These are phyloP conservation scores for Corticium candelabrum DNA, from an alignment of 37 sponge, comb jelly and placozoan species.

Conservation along the genomic window DNA sequence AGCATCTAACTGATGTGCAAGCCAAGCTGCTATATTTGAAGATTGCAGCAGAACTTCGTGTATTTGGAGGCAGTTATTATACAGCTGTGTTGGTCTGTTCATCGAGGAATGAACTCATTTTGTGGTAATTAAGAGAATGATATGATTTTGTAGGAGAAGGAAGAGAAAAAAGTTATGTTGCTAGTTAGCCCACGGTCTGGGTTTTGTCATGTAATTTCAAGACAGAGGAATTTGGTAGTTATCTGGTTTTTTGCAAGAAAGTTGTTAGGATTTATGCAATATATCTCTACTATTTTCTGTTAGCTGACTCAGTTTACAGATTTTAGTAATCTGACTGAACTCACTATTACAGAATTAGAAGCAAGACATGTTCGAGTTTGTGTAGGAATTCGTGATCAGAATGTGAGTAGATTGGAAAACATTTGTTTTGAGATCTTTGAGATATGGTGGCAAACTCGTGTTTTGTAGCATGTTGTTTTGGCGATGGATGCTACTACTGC, in stretches of 20 bases:
- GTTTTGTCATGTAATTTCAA: not conserved
- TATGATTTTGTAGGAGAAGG: not conserved
- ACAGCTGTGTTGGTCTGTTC: not conserved
- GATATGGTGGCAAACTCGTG: no score
- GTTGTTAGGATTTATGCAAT: not conserved
- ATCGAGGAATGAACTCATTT: no score
- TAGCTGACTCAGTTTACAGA: not conserved
- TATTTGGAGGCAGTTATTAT: not conserved
- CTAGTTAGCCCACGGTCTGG: not conserved
- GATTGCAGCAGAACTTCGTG: not conserved
- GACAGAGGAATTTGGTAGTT: not conserved
- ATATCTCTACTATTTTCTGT: not conserved
- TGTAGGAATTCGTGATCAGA: not conserved
- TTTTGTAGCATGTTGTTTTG: not conserved
- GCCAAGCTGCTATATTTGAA: not conserved
- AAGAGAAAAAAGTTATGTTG: not conserved
- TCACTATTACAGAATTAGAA: not conserved
- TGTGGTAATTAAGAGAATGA: no score
- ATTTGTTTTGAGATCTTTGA: no score
- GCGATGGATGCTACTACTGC: not conserved
- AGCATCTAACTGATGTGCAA: not conserved
- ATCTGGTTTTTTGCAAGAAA: no score
- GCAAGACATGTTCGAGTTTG: not conserved
- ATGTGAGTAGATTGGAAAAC: no score
- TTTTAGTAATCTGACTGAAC: not conserved